Evolutionary conservation across 2,797 vertebrate genomes (phyloP).

Genomic region (Crypturellus tataupa): DNA sequence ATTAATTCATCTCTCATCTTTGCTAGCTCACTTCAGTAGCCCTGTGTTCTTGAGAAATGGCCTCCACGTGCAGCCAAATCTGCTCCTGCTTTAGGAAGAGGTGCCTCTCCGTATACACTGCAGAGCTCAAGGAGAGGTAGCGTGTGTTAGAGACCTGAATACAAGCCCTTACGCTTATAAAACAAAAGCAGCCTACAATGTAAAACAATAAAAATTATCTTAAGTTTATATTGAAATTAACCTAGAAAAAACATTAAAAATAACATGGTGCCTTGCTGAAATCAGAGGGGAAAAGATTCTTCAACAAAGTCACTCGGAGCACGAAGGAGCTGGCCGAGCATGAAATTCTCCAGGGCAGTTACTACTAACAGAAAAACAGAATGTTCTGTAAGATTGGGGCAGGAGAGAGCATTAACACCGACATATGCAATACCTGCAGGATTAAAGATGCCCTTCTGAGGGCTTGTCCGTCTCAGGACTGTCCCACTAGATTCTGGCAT

Average conservation of each 20-base stretch:
- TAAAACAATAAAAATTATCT: neutral
- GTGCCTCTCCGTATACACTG: neutral
- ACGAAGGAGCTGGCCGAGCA: neutral
- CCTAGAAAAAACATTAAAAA: neutral
- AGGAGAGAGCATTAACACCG: neutral
- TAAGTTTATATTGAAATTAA: neutral
- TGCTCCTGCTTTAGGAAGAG: neutral
- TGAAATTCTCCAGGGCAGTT: neutral
- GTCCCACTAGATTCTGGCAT: neutral
- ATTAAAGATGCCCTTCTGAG: neutral
- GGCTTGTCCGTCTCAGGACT: neutral
- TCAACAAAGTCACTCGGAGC: neutral
- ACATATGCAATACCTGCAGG: neutral
- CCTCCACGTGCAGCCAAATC: neutral
- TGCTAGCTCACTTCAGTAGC: neutral
- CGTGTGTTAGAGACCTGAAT: neutral
- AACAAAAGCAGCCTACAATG: neutral
- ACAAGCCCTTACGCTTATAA: neutral
- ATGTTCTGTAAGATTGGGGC: neutral
- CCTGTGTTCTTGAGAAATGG: neutral
- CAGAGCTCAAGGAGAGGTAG: neutral
- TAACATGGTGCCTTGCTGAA: neutral
- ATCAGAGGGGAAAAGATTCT: neutral
- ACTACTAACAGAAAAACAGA: neutral
- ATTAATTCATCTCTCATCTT: neutral